These are phyloP conservation scores for Parazoanthus swiftii DNA, from an alignment of 92 coral and sea anemone genomes.

Conservation along the genomic window DNA sequence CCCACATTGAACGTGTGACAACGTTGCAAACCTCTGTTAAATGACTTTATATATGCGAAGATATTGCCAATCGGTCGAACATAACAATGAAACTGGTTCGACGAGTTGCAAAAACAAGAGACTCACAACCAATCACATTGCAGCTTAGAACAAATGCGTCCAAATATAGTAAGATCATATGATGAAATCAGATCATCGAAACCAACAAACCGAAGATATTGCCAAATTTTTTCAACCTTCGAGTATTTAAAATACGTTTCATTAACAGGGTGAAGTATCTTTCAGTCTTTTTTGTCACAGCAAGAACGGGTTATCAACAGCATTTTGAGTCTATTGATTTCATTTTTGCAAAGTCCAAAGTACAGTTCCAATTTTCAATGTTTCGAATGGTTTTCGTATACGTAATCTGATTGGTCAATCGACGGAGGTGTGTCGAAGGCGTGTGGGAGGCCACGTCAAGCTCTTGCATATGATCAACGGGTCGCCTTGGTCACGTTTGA, in stretches of 20 bases:
- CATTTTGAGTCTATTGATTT: neutral
- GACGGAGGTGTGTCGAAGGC: conserved; percentile 36
- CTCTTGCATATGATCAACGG: neutral
- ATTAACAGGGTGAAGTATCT: neutral
- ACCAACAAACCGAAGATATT: neutral
- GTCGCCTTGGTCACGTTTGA: conserved; percentile 3
- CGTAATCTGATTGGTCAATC: conserved; percentile 3
- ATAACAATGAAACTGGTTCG: conserved; percentile 5
- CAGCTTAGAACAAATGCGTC: conserved; percentile 16
- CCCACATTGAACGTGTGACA: neutral
- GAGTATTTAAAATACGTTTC: neutral
- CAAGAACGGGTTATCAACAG: neutral
- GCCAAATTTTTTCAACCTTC: neutral
- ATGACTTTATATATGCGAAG: neutral
- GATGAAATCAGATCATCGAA: conserved; percentile 1
- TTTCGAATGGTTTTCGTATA: neutral
- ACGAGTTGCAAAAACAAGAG: neutral
- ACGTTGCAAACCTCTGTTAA: neutral
- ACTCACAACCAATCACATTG: conserved; percentile 35
- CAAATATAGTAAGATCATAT: conserved; percentile 16
- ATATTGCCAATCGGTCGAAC: neutral
- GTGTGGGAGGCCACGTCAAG: conserved; percentile 30
- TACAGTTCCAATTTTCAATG: neutral
- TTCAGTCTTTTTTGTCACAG: neutral
- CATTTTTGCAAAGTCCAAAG: conserved; percentile 15